Evolutionary conservation across 2,113 vertebrate species (phyloP), one percentile per base, ranked within the genome.

Genomic region (Psittacara wagleri): DNA sequence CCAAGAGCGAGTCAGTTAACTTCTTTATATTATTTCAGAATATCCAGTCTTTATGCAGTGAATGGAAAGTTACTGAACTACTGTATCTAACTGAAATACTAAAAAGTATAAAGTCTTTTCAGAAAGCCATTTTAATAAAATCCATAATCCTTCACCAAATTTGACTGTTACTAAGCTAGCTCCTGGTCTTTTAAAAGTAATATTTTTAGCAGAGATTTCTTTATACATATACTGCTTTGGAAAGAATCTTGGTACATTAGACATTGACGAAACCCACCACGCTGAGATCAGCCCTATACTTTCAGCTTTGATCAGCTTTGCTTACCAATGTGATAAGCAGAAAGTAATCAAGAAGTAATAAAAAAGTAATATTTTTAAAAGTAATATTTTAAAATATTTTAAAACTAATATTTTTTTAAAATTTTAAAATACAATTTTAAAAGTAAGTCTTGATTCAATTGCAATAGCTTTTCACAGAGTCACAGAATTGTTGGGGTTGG

Each of bases 101-200:
- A n/a, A 7, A 73, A 73, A 86, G n/a, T 23, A 93, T 7, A n/a
- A 83, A 73, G 46, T n/a, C 62, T 90, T 88, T 73, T 61, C 69
- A 82, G 73, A 93, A 92, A 77, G 44, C 25, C 13, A 43, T 81
- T 92, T 84, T 73, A 39, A 88, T 68, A 95, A 95, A 95, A 92
- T 52, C 81, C 73, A 61, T 91, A 92, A 73, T 69, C 48, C 81
- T 92, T 84, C 64, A 90, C 27, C 72, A 57, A 64, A 92, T 61
- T 59, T 15, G 24, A 61, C 16, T 57, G 10, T 25, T 49, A 83
- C 13, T 77, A 84, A 72, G 22, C 52, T 46, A 83, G 31, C 14
- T 79, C 37, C n/a, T 18, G 51, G 49, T 10, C 62, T 91, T 88
- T 72, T 41, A 82, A 73, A 10, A 73, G 17, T 35, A 84, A 46